Percentiles rank a stretch among this genome's conserved stretches.
These are phyloP conservation scores for Contarinia nasturtii DNA, from an alignment of 1,140 invertebrate genomes.

Conservation along the genomic window DNA sequence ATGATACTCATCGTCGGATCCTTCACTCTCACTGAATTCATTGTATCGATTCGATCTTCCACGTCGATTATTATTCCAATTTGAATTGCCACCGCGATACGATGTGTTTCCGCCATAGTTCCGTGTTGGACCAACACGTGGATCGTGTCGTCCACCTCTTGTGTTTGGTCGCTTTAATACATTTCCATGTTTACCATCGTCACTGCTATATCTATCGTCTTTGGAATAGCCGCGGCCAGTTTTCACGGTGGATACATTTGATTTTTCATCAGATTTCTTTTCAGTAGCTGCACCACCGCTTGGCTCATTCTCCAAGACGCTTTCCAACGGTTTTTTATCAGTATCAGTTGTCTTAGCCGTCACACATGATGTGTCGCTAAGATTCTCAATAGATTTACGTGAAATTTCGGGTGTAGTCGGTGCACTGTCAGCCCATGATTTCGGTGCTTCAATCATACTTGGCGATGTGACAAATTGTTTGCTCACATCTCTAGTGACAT, in stretches of 20 bases:
- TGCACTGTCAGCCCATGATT: background rate
- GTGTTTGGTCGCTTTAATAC: conserved; percentile 1
- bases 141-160: conserved; percentile 11
- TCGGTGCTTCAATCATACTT: background rate
- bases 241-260: background rate
- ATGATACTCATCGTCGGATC: conserved; percentile 16
- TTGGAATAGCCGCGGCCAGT: background rate
- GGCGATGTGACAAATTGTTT: background rate
- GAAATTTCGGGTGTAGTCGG: background rate
- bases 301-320: background rate
- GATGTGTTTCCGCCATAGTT: conserved; percentile 20
- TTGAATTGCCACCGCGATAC: conserved; percentile 7
- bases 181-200: background rate
- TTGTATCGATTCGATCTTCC: conserved; percentile 13
- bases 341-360: background rate
- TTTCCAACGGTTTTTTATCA: background rate
- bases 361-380: background rate
- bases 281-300: background rate
- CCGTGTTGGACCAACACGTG: conserved; percentile 17
- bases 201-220: conserved; percentile 2
- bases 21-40: conserved; percentile 9
- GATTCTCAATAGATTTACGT: background rate
- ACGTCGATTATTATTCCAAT: conserved; percentile 5
- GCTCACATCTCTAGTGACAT: background rate
- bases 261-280: conserved; percentile 4